phyloP scores from a whole-genome alignment of 2,888 invertebrate genomes.

The Eupelmus urozonus region DNA sequence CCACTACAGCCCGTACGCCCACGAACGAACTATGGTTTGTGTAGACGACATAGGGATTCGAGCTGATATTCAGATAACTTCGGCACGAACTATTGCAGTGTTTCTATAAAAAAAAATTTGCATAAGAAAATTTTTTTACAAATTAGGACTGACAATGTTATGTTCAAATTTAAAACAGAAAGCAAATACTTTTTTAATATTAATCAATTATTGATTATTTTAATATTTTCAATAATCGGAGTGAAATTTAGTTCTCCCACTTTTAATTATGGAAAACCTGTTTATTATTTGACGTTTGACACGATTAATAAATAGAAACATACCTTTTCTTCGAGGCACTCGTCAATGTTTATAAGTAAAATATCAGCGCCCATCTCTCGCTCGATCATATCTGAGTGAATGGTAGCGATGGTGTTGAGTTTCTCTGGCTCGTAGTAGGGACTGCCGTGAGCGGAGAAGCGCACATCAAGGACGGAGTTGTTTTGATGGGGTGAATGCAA shows the following conservation, averaged over 20 bases:
- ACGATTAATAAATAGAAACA: neutral
- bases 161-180: too few species aligned
- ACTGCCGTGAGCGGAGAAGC: constrained; percentile 95
- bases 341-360: constrained; percentile 93
- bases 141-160: too few species aligned
- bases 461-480: constrained; percentile 86
- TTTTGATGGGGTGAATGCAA: constrained; percentile 84
- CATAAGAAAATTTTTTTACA: too few species aligned
- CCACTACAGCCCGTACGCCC: constrained; percentile 91
- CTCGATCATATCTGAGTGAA: constrained; percentile 85
- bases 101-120: constrained; percentile 66
- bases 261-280: too few species aligned
- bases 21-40: constrained; percentile 97
- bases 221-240: neutral
- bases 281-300: too few species aligned
- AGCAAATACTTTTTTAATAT: neutral
- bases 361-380: constrained; percentile 85
- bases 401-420: constrained; percentile 90
- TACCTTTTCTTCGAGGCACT: constrained; percentile 87
- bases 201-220: neutral
- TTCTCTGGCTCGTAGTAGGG: constrained; percentile 94
- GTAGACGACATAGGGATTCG: constrained; percentile 89
- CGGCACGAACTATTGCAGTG: constrained; percentile 88
- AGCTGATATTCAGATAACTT: constrained; percentile 86
- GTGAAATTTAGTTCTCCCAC: neutral